Evolutionary conservation across 1,140 invertebrate genomes (phyloP).

Genomic region (Drosophila ercepeae): DNA sequence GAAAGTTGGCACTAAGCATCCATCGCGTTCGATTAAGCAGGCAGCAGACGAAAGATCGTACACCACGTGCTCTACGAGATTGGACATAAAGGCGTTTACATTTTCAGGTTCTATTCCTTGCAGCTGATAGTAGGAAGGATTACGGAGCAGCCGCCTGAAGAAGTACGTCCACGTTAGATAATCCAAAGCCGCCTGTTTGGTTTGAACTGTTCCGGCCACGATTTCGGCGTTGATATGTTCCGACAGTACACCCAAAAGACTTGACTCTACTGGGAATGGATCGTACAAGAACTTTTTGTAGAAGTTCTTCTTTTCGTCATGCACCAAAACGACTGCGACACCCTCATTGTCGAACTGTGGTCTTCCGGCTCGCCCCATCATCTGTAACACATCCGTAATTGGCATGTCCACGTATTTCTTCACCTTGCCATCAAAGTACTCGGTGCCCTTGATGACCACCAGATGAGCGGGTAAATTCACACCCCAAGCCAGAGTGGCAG

Average conservation of each 20-base stretch:
- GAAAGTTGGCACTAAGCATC: conserved; percentile 90
- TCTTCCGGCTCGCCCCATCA: conserved; percentile 99
- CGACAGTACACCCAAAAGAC: conserved; percentile 93
- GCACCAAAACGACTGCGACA: conserved; percentile 98
- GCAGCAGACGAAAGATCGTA: conserved; percentile 89
- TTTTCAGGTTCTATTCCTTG: conserved; percentile 89
- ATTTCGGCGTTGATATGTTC: conserved; percentile 99
- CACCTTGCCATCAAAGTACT: conserved; percentile 98
- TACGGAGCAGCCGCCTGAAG: conserved; percentile 95
- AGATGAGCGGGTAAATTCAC: conserved; percentile 97
- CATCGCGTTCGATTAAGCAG: conserved; percentile 90
- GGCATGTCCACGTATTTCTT: conserved; percentile 99
- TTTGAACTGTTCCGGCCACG: conserved; percentile 95
- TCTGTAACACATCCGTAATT: conserved; percentile 99
- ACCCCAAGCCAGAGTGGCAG: conserved; percentile 99
- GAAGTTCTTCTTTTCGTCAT: conserved; percentile 99
- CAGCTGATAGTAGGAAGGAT: conserved; percentile 96
- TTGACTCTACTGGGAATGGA: conserved; percentile 99
- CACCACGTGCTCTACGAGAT: conserved; percentile 91
- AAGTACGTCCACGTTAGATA: conserved; percentile 99
- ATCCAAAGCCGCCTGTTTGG: conserved; percentile 97
- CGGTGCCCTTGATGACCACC: conserved; percentile 92
- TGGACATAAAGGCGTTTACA: conserved; percentile 90
- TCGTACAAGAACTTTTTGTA: conserved; percentile 99
- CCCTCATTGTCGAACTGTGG: conserved; percentile 97